Evolutionary conservation across 2,888 invertebrate species (phyloP), one percentile per base, ranked within the genome.

Genomic region (Aradus depressus): DNA sequence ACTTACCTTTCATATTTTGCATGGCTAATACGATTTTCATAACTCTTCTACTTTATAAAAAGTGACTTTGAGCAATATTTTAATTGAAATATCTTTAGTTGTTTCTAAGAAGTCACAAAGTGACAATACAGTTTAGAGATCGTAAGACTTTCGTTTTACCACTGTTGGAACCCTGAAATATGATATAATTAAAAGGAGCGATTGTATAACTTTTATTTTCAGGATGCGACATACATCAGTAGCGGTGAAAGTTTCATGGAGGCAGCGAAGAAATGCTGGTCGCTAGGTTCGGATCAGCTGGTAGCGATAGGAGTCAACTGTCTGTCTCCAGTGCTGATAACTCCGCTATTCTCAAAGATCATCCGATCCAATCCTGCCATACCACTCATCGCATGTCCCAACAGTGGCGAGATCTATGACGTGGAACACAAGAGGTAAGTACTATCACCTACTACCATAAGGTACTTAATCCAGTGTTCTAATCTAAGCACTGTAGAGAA

Each of bases 291-390:
- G 18, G 62, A 73, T 4, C 85, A 88, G 66, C 71, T 93, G 53
- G 72, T 90, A 14, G 95, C 88, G 0, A 75, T 93, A 39, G 95
- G 95, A 3, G 79, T 89, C 0, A 96, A 96, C 68, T 96, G 96
- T 69, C 74, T 88, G 42, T 72, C 77, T 53, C 86, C 87, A 0
- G 65, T 71, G 56, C 69, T 75, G 60, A 77, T 86, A 5, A 73
- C 75, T 16, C 65, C 75, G 1, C 68, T 88, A 41, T 68, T 69
- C 19, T 66, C 69, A 31, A 64, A 66, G 59, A 66, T 70, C 10
- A 65, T 67, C 38, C 48, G 25, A 8, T 34, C 32, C n/a, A 68
- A 66, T 28, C 53, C 57, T n/a, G 49, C 52, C 45, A 75, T 88
- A 50, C 86, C 88, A 3, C 71, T 92, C 49, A 79, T 96, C 52